These are phyloP conservation scores for Drosophila jambulina DNA, from an alignment of 1,140 invertebrate species.

Conservation along the genomic window DNA sequence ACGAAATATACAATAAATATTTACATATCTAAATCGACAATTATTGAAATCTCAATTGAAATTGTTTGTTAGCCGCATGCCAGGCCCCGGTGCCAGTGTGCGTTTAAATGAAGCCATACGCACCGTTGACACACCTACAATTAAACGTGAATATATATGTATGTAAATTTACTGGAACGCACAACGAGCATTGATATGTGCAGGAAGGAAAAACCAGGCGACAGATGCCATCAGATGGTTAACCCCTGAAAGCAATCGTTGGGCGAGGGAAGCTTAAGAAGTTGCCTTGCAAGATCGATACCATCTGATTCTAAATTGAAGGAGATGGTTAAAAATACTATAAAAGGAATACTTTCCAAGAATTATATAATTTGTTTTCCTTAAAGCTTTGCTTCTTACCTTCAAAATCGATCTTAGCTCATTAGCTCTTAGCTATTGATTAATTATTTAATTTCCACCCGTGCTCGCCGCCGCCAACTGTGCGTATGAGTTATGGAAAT, in stretches of 20 bases:
- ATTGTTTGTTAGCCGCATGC: slow-evolving; percentile 65
- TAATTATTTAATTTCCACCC: slow-evolving; percentile 34
- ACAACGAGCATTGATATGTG: slow-evolving; percentile 14
- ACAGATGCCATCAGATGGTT: slow-evolving; percentile 32
- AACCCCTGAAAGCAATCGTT: slow-evolving; percentile 16
- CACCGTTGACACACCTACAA: slow-evolving; percentile 14
- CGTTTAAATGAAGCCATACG: slow-evolving; percentile 56
- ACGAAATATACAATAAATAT: slow-evolving; percentile 79
- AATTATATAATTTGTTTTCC: not conserved
- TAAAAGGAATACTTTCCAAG: not conserved
- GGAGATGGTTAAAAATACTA: too few species aligned
- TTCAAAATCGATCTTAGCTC: not conserved
- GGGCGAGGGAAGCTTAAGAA: slow-evolving; percentile 19
- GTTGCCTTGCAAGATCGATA: not conserved
- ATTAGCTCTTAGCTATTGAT: not conserved
- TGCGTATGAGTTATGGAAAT: slow-evolving; percentile 56
- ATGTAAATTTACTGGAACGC: not conserved
- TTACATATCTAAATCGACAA: slow-evolving; percentile 84
- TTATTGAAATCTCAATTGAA: slow-evolving; percentile 84
- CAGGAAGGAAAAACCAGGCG: slow-evolving; percentile 25
- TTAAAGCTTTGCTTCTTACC: too few species aligned
- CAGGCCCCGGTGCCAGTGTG: slow-evolving; percentile 2
- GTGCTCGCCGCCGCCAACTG: slow-evolving; percentile 15
- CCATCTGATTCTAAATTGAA: too few species aligned
- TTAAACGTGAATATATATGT: not conserved